Base-by-base conservation (phyloP, 2,888 invertebrate species). In the Tortricodes alternella region DNA sequence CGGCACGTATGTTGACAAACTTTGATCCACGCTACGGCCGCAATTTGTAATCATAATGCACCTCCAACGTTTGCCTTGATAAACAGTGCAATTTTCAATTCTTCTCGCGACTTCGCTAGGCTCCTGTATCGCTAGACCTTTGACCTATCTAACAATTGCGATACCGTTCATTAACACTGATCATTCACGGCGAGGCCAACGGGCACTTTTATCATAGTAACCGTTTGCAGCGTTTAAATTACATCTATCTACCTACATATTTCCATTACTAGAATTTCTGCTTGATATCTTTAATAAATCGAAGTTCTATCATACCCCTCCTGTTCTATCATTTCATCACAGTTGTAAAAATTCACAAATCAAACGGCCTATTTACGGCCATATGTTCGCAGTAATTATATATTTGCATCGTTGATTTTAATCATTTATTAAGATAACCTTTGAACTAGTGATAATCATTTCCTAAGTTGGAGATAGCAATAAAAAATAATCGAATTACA, bases 161-260 rank as follows among this genome's bases (percentile, higher is more conserved):
- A 55, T 48, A 55, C 41, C 56, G 55, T 44, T 62, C 51, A 70
- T 74, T 73, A 71, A 53, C 64, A 52, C 58, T 60, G 60, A 62
- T 57, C 61, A 65, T 65, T 63, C 43, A 29, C 9, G 32, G 52
- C 67, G 62, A 69, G 68, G 69, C 46, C 55, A 37, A 29, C n/a
- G 24, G 21, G 43, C 43, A 19, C 27, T 8, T 32, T 11, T 9
- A n/a, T 8, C 11, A n/a, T 11, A 11, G 29, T 9, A 11, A 9
- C 9, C 29, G 29, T 11, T n/a, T 4, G 15, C 18, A 7, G 8
- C 24, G 32, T 5, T 19, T 19, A 35, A 55, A 43, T 38, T 49
- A 8, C 39, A 41, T 35, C 24, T 15, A 21, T 3, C 41, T 55
- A 55, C 55, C 48, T 48, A 19, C 48, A 37, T 27, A 19, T 38